These are phyloP conservation scores for Hucho hucho DNA, from an alignment of 2,113 vertebrate species.

Conservation along the genomic window DNA sequence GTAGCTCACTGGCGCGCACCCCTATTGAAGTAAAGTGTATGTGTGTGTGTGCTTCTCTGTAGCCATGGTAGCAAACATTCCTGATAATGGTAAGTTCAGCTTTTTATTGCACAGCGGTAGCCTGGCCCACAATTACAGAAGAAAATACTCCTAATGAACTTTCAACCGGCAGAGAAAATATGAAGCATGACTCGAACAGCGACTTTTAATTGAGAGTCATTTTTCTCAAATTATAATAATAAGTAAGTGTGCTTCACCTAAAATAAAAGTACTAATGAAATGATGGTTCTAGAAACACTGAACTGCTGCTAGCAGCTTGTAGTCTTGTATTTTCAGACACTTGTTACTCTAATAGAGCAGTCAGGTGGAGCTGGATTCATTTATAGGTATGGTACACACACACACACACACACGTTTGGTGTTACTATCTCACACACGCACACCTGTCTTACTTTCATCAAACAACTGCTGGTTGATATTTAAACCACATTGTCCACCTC, in stretches of 20 bases:
- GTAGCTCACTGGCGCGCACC: conserved; percentile 69
- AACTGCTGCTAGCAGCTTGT: background rate
- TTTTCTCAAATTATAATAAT: conserved; percentile 26
- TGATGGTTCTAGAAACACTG: conserved; percentile 15
- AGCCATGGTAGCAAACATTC: conserved; percentile 13
- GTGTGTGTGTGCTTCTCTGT: background rate
- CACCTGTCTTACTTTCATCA: background rate
- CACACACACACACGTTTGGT: no score
- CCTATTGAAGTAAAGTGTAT: conserved; percentile 8
- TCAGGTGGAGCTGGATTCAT: no score
- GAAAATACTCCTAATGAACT: conserved; percentile 28
- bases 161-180: conserved; percentile 17
- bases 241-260: no score
- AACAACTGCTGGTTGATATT: background rate
- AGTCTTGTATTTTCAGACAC: background rate
- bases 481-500: no score
- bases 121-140: conserved; percentile 14
- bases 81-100: conserved; percentile 1
- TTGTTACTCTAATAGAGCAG: background rate
- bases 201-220: conserved; percentile 26
- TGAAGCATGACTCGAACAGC: conserved; percentile 20
- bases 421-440: background rate
- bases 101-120: conserved; percentile 26
- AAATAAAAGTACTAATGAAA: background rate
- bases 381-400: no score